Evolutionary conservation across 2,113 vertebrate genomes (phyloP), one percentile per base, ranked within the genome.

Genomic region (zebrafish (Danio rerio)): DNA sequence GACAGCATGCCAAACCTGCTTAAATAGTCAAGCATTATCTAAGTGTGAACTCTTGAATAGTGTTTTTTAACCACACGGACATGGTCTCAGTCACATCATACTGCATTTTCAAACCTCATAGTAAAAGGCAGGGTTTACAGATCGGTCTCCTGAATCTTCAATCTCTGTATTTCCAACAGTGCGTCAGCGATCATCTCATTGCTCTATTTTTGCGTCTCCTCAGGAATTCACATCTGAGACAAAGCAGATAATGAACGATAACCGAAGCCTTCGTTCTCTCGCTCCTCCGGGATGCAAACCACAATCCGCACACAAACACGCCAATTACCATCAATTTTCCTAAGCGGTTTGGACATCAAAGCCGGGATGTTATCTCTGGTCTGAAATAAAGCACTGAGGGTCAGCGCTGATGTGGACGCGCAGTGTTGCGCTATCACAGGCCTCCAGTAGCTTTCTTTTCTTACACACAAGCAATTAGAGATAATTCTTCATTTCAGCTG

Each of bases 401-500:
- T 91, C 91, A 90, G 90, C 84, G 82, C 85, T 88, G 90, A 93
- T 91, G 86, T 89, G 88, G 91, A 92, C 55, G 68, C 82, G 91
- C 87, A 91, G 88, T 88, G 89, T 87, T 81, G 58, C 87, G 84
- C 90, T 42, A 90, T 91, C 90, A 65, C 89, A 91, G 92, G 92
- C 91, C 90, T 91, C 88, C 90, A 81, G 89, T 84, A 90, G 78
- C 90, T 91, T 93, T 93, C 92, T 91, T 93, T 91, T 92, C 90
- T 91, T 86, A 91, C 92, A 92, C 85, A 92, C 91, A 88, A 90
- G 89, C 90, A 91, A 94, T 93, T 94, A 94, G 89, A 31, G 71
- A 65, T 94, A 93, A 94, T 92, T 92, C 92, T 92, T 93, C 92
- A 93, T 93, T 94, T 92, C 92, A 93, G 93, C 90, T 91, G 92